Evolutionary conservation across 2,113 vertebrate genomes (phyloP), one percentile per base, ranked within the genome.

Genomic region (Muscicapa adusta): DNA sequence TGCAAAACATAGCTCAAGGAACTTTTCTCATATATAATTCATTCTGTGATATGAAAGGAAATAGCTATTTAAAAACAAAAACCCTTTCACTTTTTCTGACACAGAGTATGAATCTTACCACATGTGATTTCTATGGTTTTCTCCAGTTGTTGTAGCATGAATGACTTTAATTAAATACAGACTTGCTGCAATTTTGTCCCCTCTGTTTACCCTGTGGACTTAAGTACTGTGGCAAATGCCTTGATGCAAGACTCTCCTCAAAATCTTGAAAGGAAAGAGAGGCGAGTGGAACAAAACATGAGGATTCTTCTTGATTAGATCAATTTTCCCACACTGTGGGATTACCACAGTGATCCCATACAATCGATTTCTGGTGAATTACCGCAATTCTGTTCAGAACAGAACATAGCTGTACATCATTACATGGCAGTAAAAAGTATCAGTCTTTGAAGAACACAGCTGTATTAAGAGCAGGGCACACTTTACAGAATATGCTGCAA

Each of bases 321-420:
- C 75, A 45, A 29, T 81, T 61, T 80, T 62, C 88, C 43, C 86
- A 81, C 6, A 56, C 43, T 93, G n/a, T 85, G 68, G 60, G n/a
- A 96, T 92, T 93, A 95, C 75, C 31, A 83, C 54, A 97, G 91
- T 66, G 94, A 94, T 60, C 16, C n/a, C 51, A 91, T n/a, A 85
- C 60, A 87, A 81, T 1, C 73, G 68, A 92, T 87, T 96, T 53
- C 47, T 88, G 36, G 48, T 85, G 86, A 95, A 88, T 86, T 63
- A 94, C 5, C 89, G 48, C 31, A 89, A 24, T 80, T 91, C 74
- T 90, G 13, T 88, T 91, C 50, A 88, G 86, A 76, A 73, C 5
- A 93, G 56, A 36, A 88, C 18, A n/a, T 0, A 96, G 91, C 38
- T 67, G 45, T 90, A 82, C 4, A 8, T 94, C 77, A 80, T 68